A percentile compares a stretch with the other conserved stretches of the same genome.
Evolutionary conservation across 2,888 invertebrate genomes (phyloP).

Genomic region (Trachelus iudaicus): DNA sequence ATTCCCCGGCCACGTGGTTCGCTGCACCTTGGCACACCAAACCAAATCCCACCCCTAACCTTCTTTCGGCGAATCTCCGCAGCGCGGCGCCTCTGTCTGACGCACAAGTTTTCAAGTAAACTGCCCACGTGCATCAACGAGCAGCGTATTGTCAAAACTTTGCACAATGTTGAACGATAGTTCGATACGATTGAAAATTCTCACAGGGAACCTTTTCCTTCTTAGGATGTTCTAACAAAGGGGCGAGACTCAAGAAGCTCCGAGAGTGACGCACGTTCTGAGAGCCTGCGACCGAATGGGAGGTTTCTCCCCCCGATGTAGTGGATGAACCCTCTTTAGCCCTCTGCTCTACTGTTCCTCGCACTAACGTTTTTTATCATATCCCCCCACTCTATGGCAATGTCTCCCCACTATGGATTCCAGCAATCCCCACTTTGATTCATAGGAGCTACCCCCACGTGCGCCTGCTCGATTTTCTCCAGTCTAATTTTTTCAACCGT

Average conservation of each 20-base stretch:
- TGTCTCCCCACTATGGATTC: not conserved
- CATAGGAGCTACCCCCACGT: not conserved
- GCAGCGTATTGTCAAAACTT: not conserved
- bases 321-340: not conserved
- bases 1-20: slow-evolving; percentile 60
- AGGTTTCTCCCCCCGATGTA: not conserved
- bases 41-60: slow-evolving; percentile 40
- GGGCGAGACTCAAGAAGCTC: not conserved
- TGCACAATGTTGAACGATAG: not conserved
- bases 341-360: not conserved
- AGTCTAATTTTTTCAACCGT: not conserved
- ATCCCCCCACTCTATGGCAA: not conserved
- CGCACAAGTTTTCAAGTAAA: not conserved
- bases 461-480: not conserved
- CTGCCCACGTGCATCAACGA: not conserved
- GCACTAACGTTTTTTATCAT: not conserved
- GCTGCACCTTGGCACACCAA: slow-evolving; percentile 55
- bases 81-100: not conserved
- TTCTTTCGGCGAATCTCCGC: slow-evolving; percentile 7
- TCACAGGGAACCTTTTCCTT: not conserved
- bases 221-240: not conserved
- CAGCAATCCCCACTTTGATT: not conserved
- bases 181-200: not conserved
- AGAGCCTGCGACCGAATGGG: not conserved
- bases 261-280: not conserved